A percentile compares a stretch with the other conserved stretches of the same genome.
phyloP scores from a whole-genome alignment of 2,888 invertebrate species.

The Hypomecis punctinalis region DNA sequence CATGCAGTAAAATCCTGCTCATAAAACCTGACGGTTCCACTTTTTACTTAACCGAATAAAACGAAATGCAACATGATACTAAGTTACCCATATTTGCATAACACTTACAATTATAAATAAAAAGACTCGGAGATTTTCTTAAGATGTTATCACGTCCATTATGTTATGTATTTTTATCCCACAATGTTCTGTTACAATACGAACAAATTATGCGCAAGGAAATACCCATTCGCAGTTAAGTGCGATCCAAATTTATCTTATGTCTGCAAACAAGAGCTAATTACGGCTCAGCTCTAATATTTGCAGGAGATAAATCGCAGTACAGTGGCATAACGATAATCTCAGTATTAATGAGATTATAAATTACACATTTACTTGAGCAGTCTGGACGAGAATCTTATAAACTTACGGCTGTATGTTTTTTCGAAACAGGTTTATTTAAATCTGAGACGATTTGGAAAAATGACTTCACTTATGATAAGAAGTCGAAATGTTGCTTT shows the following conservation, averaged over 20 bases:
- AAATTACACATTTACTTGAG: constrained; percentile 45
- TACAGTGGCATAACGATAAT: constrained; percentile 67
- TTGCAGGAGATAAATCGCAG: constrained; percentile 75
- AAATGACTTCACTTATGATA: constrained; percentile 30
- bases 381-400: constrained; percentile 35
- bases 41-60: constrained; percentile 12
- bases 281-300: constrained; percentile 77
- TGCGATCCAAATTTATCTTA: constrained; percentile 70
- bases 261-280: constrained; percentile 71
- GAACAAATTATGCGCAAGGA: constrained; percentile 40
- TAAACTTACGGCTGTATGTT: constrained; percentile 28
- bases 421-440: constrained; percentile 34
- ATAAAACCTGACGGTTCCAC: not conserved
- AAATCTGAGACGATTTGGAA: constrained; percentile 24
- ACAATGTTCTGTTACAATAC: constrained; percentile 15
- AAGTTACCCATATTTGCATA: constrained; percentile 15
- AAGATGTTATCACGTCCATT: constrained; percentile 9
- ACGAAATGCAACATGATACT: constrained; percentile 12
- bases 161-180: constrained; percentile 11
- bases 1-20: not conserved
- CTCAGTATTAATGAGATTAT: constrained; percentile 53
- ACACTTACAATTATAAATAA: constrained; percentile 13
- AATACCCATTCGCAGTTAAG: constrained; percentile 60
- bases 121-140: constrained; percentile 6
- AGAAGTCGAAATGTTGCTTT: constrained; percentile 16